Base-by-base conservation (phyloP, 2,797 vertebrate genomes). In the Neostethus bicornis region DNA sequence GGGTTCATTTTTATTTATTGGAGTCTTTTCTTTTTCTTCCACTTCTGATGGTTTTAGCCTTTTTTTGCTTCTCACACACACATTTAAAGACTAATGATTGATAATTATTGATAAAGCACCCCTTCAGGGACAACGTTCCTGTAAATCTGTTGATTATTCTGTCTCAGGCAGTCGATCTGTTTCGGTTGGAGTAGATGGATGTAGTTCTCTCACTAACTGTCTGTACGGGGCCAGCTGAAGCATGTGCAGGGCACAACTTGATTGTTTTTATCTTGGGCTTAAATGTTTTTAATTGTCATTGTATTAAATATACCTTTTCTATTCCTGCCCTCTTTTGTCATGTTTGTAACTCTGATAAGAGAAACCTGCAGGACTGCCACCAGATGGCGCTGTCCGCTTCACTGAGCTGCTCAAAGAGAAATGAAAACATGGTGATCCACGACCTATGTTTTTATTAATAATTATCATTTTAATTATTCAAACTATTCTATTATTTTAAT, bases 201-300 rank as follows among this genome's bases (percentile, higher is more conserved):
- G 67, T 69, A 46, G 80, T 64, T 65, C 75, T 79, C 51, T 23
- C 2, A 17, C 46, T 20, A n/a, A 44, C 65, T 48, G 26, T 76
- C 51, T 81, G 54, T 77, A 35, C 11, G 86, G 90, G 87, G 84
- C 89, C 90, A 91, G 67, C 74, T 71, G 73, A 75, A 80, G 80
- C 76, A 84, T 87, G 80, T 86, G 82, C 84, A 73, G 85, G 77
- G 84, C 79, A 87, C 88, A 77, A 71, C 62, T 61, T 63, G 39
- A 79, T 80, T 56, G 39, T 76, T 61, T 61, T 64, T 55, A 49
- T 45, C 26, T 38, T 64, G 49, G 64, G 68, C 57, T 55, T 68
- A 61, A 60, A 24, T 53, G 61, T 51, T 70, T 54, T 34, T 44
- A 14, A 44, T 39, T 38, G 34, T 66, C 12, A 6, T 31, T 73